These are phyloP conservation scores for Cryptus armator DNA, from an alignment of 2,888 invertebrate genomes.

Conservation along the genomic window DNA sequence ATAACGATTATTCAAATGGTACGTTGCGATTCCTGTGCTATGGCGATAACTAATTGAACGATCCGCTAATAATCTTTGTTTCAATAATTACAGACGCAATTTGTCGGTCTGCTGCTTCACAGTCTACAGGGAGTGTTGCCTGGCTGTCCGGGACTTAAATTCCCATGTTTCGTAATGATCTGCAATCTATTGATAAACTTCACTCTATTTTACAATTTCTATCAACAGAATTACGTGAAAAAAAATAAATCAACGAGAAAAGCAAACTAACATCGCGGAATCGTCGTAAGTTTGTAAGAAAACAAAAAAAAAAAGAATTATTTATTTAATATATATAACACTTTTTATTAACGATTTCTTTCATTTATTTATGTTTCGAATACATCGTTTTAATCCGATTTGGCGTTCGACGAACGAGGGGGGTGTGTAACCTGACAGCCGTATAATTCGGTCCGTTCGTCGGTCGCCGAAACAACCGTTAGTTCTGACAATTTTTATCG, in stretches of 20 bases:
- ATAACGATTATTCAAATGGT: slow-evolving; percentile 89
- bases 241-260: slow-evolving; percentile 13
- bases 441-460: background rate
- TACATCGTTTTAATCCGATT: background rate
- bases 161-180: slow-evolving; percentile 85
- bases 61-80: background rate
- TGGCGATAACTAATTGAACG: background rate
- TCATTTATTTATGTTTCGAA: background rate
- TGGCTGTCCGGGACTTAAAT: slow-evolving; percentile 86
- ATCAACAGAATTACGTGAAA: slow-evolving; percentile 86
- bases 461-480: background rate
- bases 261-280: background rate
- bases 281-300: too few species aligned
- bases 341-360: background rate
- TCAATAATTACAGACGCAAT: slow-evolving; percentile 87
- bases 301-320: background rate
- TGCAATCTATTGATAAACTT: slow-evolving; percentile 88
- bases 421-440: slow-evolving; percentile 43
- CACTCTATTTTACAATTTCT: slow-evolving; percentile 90
- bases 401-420: background rate
- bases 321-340: background rate
- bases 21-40: slow-evolving; percentile 74
- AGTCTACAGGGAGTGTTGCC: slow-evolving; percentile 85
- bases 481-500: background rate
- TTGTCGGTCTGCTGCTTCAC: slow-evolving; percentile 87